Percentiles rank a stretch among this genome's conserved stretches.
Conservation (phyloP, 2,113 vertebrate genomes). For the Callospermophilus lateralis region DNA sequence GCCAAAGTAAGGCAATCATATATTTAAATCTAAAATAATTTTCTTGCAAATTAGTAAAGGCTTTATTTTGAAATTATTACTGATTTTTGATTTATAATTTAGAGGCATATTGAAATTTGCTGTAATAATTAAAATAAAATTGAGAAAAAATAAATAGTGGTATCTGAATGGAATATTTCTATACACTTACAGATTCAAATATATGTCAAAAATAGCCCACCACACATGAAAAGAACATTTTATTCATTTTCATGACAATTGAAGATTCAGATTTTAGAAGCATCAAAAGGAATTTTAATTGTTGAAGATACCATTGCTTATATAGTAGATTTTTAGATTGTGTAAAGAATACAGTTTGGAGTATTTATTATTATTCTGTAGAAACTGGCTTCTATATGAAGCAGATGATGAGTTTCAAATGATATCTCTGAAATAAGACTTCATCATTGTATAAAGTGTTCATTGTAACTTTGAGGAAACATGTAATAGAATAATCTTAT, state of each 20-base stretch:
- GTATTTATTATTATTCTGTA: background rate
- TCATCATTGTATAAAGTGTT: background rate
- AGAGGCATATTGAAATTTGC: background rate
- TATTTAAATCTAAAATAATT: no score
- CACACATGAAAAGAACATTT: background rate
- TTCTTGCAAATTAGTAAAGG: no score
- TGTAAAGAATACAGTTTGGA: background rate
- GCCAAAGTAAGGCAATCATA: background rate
- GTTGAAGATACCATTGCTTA: background rate
- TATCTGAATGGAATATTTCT: background rate
- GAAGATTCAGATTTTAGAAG: background rate
- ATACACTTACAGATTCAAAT: background rate
- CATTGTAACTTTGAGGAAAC: background rate
- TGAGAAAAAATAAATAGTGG: background rate
- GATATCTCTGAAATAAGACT: background rate
- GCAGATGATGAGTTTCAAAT: background rate
- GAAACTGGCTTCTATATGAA: background rate
- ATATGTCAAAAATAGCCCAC: background rate
- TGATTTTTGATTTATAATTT: slow-evolving; percentile 47
- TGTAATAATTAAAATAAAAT: background rate
- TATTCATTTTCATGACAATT: background rate
- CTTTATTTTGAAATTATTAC: no score
- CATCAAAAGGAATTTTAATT: background rate
- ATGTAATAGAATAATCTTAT: background rate
- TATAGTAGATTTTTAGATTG: background rate